Base-by-base conservation (phyloP, 1,140 invertebrate genomes). In the Lucilia sericata region DNA sequence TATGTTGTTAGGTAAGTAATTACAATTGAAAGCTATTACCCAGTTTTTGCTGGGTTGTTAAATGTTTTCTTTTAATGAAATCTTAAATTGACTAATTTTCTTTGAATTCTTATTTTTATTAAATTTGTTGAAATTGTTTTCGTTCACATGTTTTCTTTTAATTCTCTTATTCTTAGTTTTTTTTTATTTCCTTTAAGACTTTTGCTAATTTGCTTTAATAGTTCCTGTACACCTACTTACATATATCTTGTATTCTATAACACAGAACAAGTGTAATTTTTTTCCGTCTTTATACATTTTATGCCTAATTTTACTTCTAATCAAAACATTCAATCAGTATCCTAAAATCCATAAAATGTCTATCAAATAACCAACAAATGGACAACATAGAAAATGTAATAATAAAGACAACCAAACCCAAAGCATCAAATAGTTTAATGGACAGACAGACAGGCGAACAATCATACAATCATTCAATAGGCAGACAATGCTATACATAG, bases 311-410 rank as follows among this genome's bases (percentile, higher is more conserved):
- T 49, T 51, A 21, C 42, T 21, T 49, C 42, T 80, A 80, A 80
- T 80, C 76, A 21, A 19, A 14, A 10, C 34, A 78, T n/a, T 47
- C 75, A 80, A 80, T 80, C 76, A 80, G 42, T 49, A 80, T 25
- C 76, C 36, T 70, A 82, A 82, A 82, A 82, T 82, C 51, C 81
- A 82, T 82, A 65, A 82, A 82, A 82, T 60, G 30, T 34, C 60
- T 65, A 82, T 82, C 25, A 82, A 82, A 82, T 65, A 65, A 70
- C 81, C 81, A 82, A 65, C 81, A 60, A 80, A 80, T 49, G 42
- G 47, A 19, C 74, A 76, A 76, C 47, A 80, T 21, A 19, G 25
- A 65, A 82, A 82, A 65, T 82, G 49, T 82, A 30, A 65, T 82
- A 65, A 65, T 60, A 10, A 55, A 82, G 17, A 30, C 17, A 82